Evolutionary conservation across 2,888 invertebrate species (phyloP).

Genomic region (Pheosia tremula): DNA sequence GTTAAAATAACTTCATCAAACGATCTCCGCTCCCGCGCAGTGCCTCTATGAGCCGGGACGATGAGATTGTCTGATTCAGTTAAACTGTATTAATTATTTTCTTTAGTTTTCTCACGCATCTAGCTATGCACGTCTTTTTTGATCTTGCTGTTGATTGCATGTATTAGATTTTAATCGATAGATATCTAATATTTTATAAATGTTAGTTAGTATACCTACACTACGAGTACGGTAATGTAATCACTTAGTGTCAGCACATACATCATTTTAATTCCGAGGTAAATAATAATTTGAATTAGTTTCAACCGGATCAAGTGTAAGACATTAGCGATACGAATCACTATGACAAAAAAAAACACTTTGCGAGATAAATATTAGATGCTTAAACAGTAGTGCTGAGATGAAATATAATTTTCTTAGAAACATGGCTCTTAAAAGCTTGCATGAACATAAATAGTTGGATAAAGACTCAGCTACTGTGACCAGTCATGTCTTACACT

Average conservation of each 20-base stretch:
- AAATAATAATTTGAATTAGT: conserved; percentile 61
- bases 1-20: conserved; percentile 60
- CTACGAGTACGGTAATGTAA: conserved; percentile 67
- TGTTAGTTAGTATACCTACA: conserved; percentile 59
- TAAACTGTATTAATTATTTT: conserved; percentile 64
- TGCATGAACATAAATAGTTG: conserved; percentile 68
- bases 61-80: conserved; percentile 62
- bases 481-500: conserved; percentile 73
- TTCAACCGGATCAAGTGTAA: conserved; percentile 76
- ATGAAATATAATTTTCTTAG: conserved; percentile 59
- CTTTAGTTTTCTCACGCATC: conserved; percentile 81
- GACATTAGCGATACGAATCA: conserved; percentile 51
- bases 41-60: conserved; percentile 52
- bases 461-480: conserved; percentile 48
- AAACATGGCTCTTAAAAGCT: conserved; percentile 42
- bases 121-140: conserved; percentile 82
- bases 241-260: conserved; percentile 82
- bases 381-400: conserved; percentile 56
- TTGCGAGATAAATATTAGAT: conserved; percentile 48
- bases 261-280: conserved; percentile 76
- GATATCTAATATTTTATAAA: conserved; percentile 66
- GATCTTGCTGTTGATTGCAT: conserved; percentile 81
- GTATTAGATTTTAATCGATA: conserved; percentile 68
- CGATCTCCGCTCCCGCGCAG: conserved; percentile 51
- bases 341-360: conserved; percentile 37